phyloP scores from a whole-genome alignment of 2,113 vertebrate genomes.

The Centropus unirufus region DNA sequence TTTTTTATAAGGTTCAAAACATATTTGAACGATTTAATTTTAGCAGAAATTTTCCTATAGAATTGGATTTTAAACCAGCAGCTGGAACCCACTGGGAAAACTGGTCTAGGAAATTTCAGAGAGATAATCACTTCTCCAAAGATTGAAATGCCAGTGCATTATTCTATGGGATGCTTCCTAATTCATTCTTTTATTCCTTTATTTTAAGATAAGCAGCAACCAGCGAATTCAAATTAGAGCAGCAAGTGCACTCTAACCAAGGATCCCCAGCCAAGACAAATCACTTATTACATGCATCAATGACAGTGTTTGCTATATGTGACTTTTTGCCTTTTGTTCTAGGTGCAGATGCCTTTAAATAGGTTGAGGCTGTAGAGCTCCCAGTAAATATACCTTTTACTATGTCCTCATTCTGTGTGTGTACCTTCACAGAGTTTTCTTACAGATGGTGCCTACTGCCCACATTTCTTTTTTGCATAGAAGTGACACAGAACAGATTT shows the following conservation, averaged over 20 bases:
- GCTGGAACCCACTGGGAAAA: neutral
- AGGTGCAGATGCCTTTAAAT: slow-evolving; percentile 44
- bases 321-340: slow-evolving; percentile 57
- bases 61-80: neutral
- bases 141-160: neutral
- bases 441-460: neutral
- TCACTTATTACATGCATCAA: slow-evolving; percentile 61
- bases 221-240: slow-evolving; percentile 39
- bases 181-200: slow-evolving; percentile 8
- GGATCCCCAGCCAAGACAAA: slow-evolving; percentile 43
- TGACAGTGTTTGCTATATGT: slow-evolving; percentile 20
- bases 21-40: neutral
- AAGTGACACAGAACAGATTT: neutral
- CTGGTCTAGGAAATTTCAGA: neutral
- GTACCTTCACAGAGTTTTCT: neutral
- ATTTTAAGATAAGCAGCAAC: slow-evolving; percentile 32
- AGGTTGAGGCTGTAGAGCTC: slow-evolving; percentile 1
- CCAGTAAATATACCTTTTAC: slow-evolving; percentile 22
- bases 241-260: slow-evolving; percentile 29
- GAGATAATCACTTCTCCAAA: neutral
- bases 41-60: neutral
- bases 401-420: neutral
- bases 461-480: neutral
- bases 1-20: neutral
- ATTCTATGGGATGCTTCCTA: neutral